Percentiles rank a stretch among this genome's conserved stretches.
Evolutionary conservation across 2,113 vertebrate genomes (phyloP).

Genomic region (Mobula birostris): DNA sequence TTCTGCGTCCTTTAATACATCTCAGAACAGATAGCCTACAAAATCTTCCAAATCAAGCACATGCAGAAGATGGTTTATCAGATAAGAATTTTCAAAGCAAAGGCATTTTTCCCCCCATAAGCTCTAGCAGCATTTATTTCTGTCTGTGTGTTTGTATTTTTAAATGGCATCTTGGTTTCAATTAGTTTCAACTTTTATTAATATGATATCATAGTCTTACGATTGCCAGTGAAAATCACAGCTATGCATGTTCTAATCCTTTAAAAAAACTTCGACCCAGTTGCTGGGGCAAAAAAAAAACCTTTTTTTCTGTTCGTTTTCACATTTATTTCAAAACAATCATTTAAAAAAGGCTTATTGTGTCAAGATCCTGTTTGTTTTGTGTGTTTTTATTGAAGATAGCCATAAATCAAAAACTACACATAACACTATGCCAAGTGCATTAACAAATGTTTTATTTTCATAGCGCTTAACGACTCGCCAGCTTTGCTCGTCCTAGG

Average conservation of each 20-base stretch:
- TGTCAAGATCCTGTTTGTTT: neutral
- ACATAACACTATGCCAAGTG: neutral
- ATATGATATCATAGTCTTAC: neutral
- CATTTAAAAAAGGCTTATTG: conserved; percentile 8
- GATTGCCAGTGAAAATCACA: neutral
- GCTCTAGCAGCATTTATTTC: neutral
- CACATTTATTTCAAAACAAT: neutral
- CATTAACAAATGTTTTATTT: neutral
- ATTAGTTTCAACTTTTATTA: neutral
- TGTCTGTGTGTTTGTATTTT: neutral
- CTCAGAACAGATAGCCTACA: neutral
- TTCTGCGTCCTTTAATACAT: neutral
- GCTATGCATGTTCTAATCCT: neutral
- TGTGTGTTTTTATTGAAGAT: neutral
- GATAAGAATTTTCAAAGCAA: neutral
- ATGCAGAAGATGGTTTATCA: neutral
- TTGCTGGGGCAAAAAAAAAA: neutral
- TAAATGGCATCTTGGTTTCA: neutral
- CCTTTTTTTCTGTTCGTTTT: neutral
- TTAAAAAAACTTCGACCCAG: neutral
- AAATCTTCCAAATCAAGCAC: neutral
- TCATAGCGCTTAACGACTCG: neutral
- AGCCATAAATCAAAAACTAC: neutral
- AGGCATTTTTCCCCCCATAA: no score
- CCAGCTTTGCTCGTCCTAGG: neutral